A percentile compares a stretch with the other conserved stretches of the same genome.
Conservation (phyloP, 2,888 invertebrate species). For the Drosophila siamana region DNA sequence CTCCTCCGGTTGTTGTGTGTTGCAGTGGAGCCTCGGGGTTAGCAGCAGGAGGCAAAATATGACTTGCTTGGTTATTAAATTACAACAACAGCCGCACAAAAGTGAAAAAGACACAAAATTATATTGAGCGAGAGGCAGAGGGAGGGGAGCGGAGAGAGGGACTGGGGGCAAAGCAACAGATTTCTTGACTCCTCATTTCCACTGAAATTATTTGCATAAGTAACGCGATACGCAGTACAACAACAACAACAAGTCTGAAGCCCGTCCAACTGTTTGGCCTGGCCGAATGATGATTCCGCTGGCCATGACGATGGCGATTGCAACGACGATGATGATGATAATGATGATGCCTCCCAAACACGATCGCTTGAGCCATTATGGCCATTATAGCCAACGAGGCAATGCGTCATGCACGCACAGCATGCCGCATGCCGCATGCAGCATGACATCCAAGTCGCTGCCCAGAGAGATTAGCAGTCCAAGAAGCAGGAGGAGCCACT, state of each 20-base stretch:
- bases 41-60: constrained; percentile 81
- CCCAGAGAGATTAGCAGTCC: constrained; percentile 22
- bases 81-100: constrained; percentile 73
- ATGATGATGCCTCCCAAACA: constrained; percentile 70
- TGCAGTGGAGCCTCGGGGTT: constrained; percentile 48
- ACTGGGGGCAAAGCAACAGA: constrained; percentile 41
- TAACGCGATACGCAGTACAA: constrained; percentile 77
- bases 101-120: constrained; percentile 79
- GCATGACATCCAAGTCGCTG: constrained; percentile 29
- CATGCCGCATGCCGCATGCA: constrained; percentile 45
- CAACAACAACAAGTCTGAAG: constrained; percentile 23
- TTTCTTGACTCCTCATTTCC: constrained; percentile 75
- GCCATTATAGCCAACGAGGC: constrained; percentile 72
- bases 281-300: constrained; percentile 1
- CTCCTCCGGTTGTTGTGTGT: not conserved
- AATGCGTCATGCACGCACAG: constrained; percentile 77
- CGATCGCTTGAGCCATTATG: constrained; percentile 68
- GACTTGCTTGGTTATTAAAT: constrained; percentile 78
- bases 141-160: not conserved
- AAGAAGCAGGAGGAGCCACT: constrained; percentile 6
- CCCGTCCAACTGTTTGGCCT: constrained; percentile 23
- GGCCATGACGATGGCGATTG: constrained; percentile 4
- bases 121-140: constrained; percentile 61
- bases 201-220: constrained; percentile 81
- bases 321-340: constrained; percentile 26